Evolutionary conservation across 2,113 vertebrate species (phyloP), one percentile per base, ranked within the genome.

Genomic region (Dromiciops gliroides): DNA sequence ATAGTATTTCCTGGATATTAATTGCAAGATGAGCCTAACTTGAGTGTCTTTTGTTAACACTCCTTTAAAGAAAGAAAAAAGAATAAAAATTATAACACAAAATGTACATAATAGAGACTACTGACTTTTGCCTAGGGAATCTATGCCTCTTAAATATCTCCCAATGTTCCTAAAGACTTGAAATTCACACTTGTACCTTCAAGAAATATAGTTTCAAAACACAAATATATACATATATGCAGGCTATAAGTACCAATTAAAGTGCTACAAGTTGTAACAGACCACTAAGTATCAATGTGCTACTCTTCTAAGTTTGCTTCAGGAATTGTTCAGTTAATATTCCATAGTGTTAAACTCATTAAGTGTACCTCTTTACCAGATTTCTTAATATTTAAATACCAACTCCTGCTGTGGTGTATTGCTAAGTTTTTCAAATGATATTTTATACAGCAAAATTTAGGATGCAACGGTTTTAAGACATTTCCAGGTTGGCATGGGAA

Each of bases 401-500:
- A 48, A 8, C 47, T 31, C 52, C 11, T 90, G 5, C 89, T 48
- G 47, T 49, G 88, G n/a, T 23, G 28, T 37, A 91, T 37, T 48
- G 25, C 24, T 12, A 0, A 0, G 0, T 0, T 0, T 90, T 52
- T 51, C 28, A 8, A 1, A 56, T 25, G 23, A 25, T 53, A n/a
- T 89, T 92, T 92, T 60, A 50, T 51, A 19, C 14, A 5, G 2
- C 1, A 56, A 53, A 0, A 3, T n/a, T 51, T 8, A 51, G 88
- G 47, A 9, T 28, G 90, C 7, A 25, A 95, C 47, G 3, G 8
- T 2, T 2, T 11, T n/a, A 0, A 47, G 31, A 23, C 31, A 49
- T 8, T 22, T 12, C 1, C 0, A 0, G 7, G 67, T 44, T 1
- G 14, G 47, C 24, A 0, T 4, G 0, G 3, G 31, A 52, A 25